Evolutionary conservation across 2,888 invertebrate species (phyloP).

Genomic region (Hypomecis atomaria): DNA sequence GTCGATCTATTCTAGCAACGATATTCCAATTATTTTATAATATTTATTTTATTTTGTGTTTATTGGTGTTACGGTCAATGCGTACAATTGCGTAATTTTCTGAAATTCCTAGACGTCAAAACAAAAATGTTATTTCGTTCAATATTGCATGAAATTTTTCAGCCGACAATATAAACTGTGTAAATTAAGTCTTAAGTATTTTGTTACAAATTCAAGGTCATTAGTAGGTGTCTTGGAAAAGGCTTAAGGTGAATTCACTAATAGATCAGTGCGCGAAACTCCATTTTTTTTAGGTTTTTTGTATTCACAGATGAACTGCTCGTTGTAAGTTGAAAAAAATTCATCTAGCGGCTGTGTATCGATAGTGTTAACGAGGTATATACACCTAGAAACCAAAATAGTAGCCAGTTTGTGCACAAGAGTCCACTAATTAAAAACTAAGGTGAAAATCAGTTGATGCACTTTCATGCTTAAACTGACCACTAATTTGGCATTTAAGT

Average conservation of each 20-base stretch:
- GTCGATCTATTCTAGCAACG: conserved; percentile 14
- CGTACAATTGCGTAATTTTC: conserved; percentile 11
- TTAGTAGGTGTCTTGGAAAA: conserved; percentile 6
- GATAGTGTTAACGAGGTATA: no score
- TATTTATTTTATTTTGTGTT: conserved; percentile 21
- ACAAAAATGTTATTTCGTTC: conserved; percentile 1
- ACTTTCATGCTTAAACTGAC: no score
- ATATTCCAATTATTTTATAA: conserved; percentile 13
- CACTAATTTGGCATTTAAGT: no score
- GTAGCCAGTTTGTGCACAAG: no score
- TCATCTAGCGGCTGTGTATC: no score
- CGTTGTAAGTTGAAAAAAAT: no score
- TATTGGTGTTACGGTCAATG: conserved; percentile 35
- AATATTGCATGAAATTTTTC: conserved; percentile 8
- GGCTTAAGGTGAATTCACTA: not conserved
- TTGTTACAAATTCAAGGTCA: not conserved
- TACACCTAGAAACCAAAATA: no score
- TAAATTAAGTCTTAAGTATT: conserved; percentile 2
- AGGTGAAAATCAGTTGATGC: no score
- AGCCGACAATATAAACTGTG: not conserved
- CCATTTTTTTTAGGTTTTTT: no score
- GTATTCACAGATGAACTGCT: no score
- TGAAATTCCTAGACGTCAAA: conserved; percentile 5
- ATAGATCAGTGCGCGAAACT: no score
- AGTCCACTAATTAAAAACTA: no score